A percentile compares a stretch with the other conserved stretches of the same genome.
phyloP scores from a whole-genome alignment of 2,113 vertebrate species.

The Proteles cristata region DNA sequence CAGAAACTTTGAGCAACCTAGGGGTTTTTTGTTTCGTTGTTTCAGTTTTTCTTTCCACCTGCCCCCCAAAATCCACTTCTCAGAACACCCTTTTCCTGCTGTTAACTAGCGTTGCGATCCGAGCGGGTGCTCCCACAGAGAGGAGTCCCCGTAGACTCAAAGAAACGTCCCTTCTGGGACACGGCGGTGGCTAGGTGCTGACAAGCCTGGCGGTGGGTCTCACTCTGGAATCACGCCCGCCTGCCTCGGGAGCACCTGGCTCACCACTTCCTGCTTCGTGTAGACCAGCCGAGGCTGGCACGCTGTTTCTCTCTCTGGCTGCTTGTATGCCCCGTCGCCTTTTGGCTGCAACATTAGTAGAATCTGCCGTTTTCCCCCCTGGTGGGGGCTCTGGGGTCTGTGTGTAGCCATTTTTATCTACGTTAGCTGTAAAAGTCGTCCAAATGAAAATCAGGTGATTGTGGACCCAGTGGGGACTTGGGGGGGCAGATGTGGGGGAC shows the following conservation, averaged over 20 bases:
- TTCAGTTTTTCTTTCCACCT: background rate
- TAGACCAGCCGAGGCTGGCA: background rate
- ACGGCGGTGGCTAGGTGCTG: background rate
- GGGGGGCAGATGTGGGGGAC: background rate
- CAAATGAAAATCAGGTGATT: slow-evolving; percentile 39
- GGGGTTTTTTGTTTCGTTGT: slow-evolving; percentile 8
- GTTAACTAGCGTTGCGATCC: slow-evolving; percentile 40
- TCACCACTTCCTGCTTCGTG: background rate
- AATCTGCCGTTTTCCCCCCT: background rate
- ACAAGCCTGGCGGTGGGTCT: background rate
- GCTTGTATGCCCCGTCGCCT: slow-evolving; percentile 11
- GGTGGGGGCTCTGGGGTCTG: slow-evolving; percentile 42
- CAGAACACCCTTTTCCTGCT: background rate
- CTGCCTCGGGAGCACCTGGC: background rate
- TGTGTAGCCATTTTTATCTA: slow-evolving; percentile 56
- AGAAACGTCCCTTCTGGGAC: background rate
- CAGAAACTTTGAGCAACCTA: slow-evolving; percentile 74
- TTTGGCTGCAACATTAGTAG: background rate
- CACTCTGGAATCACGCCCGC: background rate
- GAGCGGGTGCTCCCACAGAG: background rate
- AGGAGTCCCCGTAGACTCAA: background rate
- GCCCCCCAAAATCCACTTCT: background rate
- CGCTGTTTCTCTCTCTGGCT: background rate
- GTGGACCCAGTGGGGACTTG: background rate
- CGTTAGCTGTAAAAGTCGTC: slow-evolving; percentile 47